Base-by-base conservation (phyloP, 2,888 invertebrate species). In the Beris morrisii region DNA sequence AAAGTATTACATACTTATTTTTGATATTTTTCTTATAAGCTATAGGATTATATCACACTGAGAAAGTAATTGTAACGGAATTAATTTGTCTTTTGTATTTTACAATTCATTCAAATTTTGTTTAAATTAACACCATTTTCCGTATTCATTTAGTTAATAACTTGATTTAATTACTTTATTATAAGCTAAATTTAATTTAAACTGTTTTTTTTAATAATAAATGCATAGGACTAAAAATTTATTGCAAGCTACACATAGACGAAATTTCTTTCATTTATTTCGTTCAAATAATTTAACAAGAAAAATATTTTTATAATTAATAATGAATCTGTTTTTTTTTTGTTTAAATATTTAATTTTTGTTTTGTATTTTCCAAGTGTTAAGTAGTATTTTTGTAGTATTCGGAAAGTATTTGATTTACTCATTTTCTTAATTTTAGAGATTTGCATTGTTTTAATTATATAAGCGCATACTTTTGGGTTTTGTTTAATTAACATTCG, bases 221-320 rank as follows among this genome's bases (percentile, higher is more conserved):
- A 48, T 52, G 66, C 63, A 52, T 64, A 44, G 57, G 38, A 65
- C 64, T 67, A 61, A 68, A 63, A 64, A 59, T 66, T 69, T 71
- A 71, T 71, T 71, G 71, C 71, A 70, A 71, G 69, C 71, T 71
- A 71, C 71, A 71, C 71, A 71, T 71, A 68, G 70, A 71, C 69
- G 69, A 65, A 70, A 69, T 69, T 66, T 67, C 61, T 48, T 13
- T 61, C 38, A 57, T 57, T 13, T 13, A 55, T 30, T 55, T 55
- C 55, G 28, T 30, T 32, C 31, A 1, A 32, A 32, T 38, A 22
- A 45, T 58, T 13, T 13, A 22, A 38, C 22, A 56, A 22, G 15
- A 44, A 30, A 46, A 31, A 12, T 48, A 50, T 28, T n/a, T 63
- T 12, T 53, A 43, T 53, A 5, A 28, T 63, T 22, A n/a, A 22